Conservation (phyloP, 2,888 invertebrate genomes). For the Eretmocerus hayati region DNA sequence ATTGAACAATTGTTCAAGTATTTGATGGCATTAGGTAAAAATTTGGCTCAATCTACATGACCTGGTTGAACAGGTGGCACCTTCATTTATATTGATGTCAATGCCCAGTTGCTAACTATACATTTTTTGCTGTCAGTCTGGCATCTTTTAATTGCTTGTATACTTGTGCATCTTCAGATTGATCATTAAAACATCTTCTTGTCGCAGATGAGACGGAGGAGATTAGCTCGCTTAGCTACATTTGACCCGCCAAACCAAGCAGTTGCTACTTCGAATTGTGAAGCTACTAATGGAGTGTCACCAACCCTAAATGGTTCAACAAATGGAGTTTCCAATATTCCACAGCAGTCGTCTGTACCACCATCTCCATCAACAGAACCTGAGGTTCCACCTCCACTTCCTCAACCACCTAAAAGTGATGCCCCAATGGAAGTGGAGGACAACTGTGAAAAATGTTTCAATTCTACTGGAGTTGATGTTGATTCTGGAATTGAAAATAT, state of each 20-base stretch:
- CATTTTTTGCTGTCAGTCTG: no score
- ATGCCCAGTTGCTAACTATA: conserved; percentile 4
- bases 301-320: neutral
- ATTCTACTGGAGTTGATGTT: conserved; percentile 54
- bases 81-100: conserved; percentile 10
- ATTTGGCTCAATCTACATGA: conserved; percentile 14
- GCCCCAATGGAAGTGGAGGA: conserved; percentile 57
- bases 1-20: no score
- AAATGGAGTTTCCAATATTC: neutral
- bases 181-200: neutral
- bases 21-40: no score
- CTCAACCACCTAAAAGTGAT: conserved; percentile 29
- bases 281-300: neutral
- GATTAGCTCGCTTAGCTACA: conserved; percentile 66
- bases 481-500: conserved; percentile 71
- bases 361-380: conserved; percentile 1
- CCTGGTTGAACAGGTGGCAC: conserved; percentile 19
- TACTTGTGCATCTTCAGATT: no score
- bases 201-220: conserved; percentile 65
- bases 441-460: conserved; percentile 47
- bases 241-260: conserved; percentile 48
- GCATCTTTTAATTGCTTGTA: no score
- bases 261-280: neutral
- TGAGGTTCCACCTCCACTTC: conserved; percentile 27
- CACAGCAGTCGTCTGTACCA: neutral